Evolutionary conservation across 2,113 vertebrate genomes (phyloP), one percentile per base, ranked within the genome.

Genomic region (Zosterops pallidus): DNA sequence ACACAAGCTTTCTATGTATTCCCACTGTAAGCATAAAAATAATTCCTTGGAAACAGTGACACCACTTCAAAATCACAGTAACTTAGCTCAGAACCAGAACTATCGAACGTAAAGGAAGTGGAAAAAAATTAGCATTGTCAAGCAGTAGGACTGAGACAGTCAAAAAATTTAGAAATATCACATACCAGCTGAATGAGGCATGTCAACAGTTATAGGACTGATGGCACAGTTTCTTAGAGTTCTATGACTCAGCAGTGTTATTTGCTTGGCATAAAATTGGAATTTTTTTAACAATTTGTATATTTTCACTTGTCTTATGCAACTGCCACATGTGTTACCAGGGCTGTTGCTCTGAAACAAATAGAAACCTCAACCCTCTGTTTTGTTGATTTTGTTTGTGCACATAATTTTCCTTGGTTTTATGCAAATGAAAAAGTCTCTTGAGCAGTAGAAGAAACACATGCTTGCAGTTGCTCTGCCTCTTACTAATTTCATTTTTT

Each of bases 131-230:
- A 94, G 41, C 50, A 78, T 68, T 80, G 35, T 75, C 16, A 11
- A 91, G 29, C 35, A 71, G 62, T 50, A 75, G 23, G 39, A 59
- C 53, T 74, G 86, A 94, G 83, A 80, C 10, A 16, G 33, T 89
- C 50, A 87, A 56, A 50, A 93, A 69, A 55, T 83, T 71, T 55
- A 62, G 53, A 74, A 64, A 93, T 74, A 79, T 69, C 86, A 65
- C 81, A 92, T 89, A 82, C 64, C 72, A 83, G 42, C 37, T 83
- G 50, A 50, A 88, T 85, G 76, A 95, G 47, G 82, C 64, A 79
- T 74, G 78, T 90, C 46, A 94, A 59, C 76, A 53, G 19, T 91
- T 94, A 92, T 39, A 93, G 80, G 62, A 97, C 71, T n/a, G 56
- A 77, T 16, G 68, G 62, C 25, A 41, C 1, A 5, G 14, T 86